Evolutionary conservation across 2,888 invertebrate species (phyloP).

Genomic region (Ophioninae sp.): DNA sequence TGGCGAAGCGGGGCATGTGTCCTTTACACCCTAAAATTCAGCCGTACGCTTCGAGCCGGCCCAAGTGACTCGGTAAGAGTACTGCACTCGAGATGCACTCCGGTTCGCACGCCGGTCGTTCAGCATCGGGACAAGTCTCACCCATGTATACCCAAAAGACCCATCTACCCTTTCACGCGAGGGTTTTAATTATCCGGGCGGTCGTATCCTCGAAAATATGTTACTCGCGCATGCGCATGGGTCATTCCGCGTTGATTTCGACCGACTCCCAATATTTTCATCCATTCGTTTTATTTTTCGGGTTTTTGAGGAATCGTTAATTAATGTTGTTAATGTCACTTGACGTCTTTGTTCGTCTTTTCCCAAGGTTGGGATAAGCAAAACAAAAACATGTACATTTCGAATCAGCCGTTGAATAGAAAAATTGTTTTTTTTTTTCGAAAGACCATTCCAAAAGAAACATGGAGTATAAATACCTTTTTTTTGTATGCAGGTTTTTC

Average conservation of each 20-base stretch:
- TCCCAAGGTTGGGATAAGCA: no score
- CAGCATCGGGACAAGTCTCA: constrained; percentile 35
- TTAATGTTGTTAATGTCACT: no score
- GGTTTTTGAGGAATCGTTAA: no score
- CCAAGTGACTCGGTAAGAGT: constrained; percentile 49
- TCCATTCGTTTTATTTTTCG: neutral
- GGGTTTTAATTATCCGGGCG: constrained; percentile 60
- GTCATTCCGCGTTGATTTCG: neutral
- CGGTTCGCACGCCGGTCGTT: constrained; percentile 27
- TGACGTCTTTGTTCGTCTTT: no score
- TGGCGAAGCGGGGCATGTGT: constrained; percentile 26
- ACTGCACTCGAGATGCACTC: constrained; percentile 31
- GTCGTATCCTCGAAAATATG: constrained; percentile 48
- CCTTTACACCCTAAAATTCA: constrained; percentile 9
- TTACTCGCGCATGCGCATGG: neutral
- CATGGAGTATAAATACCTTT: no score
- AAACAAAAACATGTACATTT: no score
- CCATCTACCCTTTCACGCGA: constrained; percentile 52
- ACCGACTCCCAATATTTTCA: neutral
- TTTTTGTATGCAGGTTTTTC: no score
- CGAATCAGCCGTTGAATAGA: no score
- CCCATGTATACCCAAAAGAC: constrained; percentile 32
- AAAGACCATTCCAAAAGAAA: no score
- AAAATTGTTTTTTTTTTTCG: no score
- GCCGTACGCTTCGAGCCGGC: constrained; percentile 17